Percentiles rank a stretch among this genome's conserved stretches.
These are phyloP conservation scores for Epinotia ramella DNA, from an alignment of 2,888 invertebrate species.

Conservation along the genomic window DNA sequence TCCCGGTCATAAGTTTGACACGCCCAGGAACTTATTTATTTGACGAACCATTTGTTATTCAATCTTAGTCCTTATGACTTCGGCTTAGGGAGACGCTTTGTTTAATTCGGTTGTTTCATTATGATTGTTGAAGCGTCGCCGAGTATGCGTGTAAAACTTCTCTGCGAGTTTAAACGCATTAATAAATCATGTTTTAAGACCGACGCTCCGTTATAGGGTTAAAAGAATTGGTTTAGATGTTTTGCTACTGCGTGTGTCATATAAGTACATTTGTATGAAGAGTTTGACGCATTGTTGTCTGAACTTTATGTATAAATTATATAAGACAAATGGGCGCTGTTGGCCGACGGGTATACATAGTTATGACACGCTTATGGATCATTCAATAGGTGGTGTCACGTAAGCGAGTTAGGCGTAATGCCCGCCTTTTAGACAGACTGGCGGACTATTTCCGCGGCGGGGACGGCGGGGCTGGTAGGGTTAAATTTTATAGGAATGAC, in stretches of 20 bases:
- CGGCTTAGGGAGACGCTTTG: background rate
- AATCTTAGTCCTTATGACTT: background rate
- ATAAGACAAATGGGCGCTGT: too few relatives aligned
- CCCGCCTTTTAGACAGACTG: too few relatives aligned
- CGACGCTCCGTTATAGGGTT: background rate
- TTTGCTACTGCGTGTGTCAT: background rate
- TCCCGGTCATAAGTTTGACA: constrained; percentile 24
- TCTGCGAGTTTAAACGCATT: constrained; percentile 6
- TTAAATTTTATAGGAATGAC: too few relatives aligned
- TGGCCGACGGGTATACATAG: too few relatives aligned
- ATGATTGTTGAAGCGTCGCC: background rate
- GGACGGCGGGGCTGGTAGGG: too few relatives aligned
- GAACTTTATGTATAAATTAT: too few relatives aligned
- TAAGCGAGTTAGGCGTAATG: too few relatives aligned
- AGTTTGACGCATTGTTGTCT: too few relatives aligned
- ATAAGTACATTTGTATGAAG: too few relatives aligned
- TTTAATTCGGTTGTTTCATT: background rate
- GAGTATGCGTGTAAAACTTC: constrained; percentile 26
- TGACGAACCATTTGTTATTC: background rate
- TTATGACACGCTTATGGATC: too few relatives aligned
- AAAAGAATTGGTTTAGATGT: background rate
- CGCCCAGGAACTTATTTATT: background rate
- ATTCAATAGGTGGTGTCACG: too few relatives aligned
- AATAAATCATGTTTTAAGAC: constrained; percentile 22
- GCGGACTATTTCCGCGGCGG: too few relatives aligned